Evolutionary conservation across 1,140 invertebrate genomes (phyloP).

Genomic region (Nasonia giraulti): DNA sequence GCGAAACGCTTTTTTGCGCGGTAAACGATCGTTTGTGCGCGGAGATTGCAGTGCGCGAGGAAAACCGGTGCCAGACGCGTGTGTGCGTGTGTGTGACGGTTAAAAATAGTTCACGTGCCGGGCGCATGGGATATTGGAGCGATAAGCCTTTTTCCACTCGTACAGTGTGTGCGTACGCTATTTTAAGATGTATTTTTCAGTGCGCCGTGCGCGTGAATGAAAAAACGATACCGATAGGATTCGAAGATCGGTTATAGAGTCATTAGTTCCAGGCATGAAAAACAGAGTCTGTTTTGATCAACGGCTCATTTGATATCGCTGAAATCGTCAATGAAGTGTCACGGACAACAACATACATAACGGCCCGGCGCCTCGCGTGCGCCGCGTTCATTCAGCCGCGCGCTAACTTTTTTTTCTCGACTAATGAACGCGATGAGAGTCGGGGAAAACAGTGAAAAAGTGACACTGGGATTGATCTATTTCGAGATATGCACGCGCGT

Average conservation of each 20-base stretch:
- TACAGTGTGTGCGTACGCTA: neutral
- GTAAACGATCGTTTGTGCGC: neutral
- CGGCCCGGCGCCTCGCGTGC: neutral
- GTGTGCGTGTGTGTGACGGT: neutral
- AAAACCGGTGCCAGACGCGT: too few relatives aligned
- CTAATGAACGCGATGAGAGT: too few relatives aligned
- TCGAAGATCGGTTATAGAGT: neutral
- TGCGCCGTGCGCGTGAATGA: too few relatives aligned
- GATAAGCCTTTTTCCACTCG: neutral
- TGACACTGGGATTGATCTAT: constrained; percentile 14
- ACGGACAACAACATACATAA: constrained; percentile 17
- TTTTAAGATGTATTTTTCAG: neutral
- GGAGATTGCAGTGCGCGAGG: too few relatives aligned
- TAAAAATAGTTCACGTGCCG: neutral
- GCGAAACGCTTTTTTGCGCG: neutral
- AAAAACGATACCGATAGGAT: too few relatives aligned
- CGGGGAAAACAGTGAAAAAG: neutral
- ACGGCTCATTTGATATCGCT: constrained; percentile 16
- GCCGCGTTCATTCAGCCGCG: neutral
- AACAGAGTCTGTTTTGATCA: neutral
- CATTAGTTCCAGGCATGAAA: neutral
- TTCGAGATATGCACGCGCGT: neutral
- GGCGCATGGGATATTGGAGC: neutral
- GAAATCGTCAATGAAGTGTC: constrained; percentile 40
- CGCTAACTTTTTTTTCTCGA: neutral